Base-by-base conservation (phyloP, 2,888 invertebrate genomes). In the Dimorphilus gyrociliatus region DNA sequence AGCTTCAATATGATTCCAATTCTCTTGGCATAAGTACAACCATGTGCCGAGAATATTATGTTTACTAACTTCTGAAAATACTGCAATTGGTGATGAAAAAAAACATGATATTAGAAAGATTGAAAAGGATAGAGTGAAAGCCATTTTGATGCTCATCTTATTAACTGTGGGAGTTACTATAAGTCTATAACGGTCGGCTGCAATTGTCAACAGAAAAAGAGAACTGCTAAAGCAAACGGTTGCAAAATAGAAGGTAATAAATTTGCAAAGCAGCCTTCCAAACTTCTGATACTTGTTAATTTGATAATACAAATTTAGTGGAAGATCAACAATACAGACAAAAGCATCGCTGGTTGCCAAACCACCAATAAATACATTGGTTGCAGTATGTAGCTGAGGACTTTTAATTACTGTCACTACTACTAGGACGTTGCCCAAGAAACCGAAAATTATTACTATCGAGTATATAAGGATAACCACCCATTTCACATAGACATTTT, bases 71-170 rank as follows among this genome's bases (percentile, higher is more conserved):
- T 6, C 10, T 4, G 36, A 32, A 56, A 76, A 80, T 7, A 79
- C 65, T 1, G 78, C 86, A 51, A 57, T 42, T 3, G 60, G 60
- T 24, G 51, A 41, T 3, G 57, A 46, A 10, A 54, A 39, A 17
- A 44, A 37, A 4, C 48, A 36, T 1, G 60, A 51, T 4, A 55
- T 32, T 10, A 49, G 15, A 4, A 46, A 43, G 19, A 55, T 55
- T 17, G 45, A 30, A 3, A 42, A 24, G 8, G 54, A 47, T 3
- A 54, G 32, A 13, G 47, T 21, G 10, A 56, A 33, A 2, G 59
- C 56, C 23, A 36, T 44, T 10, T 30, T 30, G 23, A 47, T 46
- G 1, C 47, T 43, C 51, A 59, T 54, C 24, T 51, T 38, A 16
- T 34, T 29, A 17, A 36, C 40, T 29, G 53, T 46, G 4, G 57